Percentiles rank a stretch among this genome's conserved stretches.
These are phyloP conservation scores for Torymus texanus DNA, from an alignment of 2,888 invertebrate genomes.

Conservation along the genomic window DNA sequence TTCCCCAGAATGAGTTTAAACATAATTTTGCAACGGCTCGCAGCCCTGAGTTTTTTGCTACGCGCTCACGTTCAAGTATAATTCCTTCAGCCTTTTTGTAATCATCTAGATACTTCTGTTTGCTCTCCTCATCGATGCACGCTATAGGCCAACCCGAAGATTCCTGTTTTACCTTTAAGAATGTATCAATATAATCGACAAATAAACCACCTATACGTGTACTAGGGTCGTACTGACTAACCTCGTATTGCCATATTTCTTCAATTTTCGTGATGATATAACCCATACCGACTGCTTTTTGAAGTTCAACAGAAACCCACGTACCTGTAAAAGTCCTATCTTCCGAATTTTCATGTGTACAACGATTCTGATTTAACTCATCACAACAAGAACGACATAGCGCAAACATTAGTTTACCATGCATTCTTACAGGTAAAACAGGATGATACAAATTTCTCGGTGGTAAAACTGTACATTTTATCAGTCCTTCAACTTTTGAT, in stretches of 20 bases:
- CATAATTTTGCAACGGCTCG: conserved; percentile 42
- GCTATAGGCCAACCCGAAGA: conserved; percentile 50
- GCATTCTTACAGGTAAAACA: too few relatives aligned
- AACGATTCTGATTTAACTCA: conserved; percentile 59
- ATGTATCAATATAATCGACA: conserved; percentile 47
- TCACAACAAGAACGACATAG: conserved; percentile 68
- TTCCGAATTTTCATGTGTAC: conserved; percentile 61
- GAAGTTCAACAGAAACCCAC: conserved; percentile 68
- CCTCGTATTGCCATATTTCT: conserved; percentile 68
- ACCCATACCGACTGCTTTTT: conserved; percentile 65
- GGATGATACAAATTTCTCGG: conserved; percentile 63
- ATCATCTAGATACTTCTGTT: conserved; percentile 31
- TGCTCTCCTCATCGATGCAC: conserved; percentile 28
- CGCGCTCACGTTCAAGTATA: conserved; percentile 8
- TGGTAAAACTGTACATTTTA: conserved; percentile 61
- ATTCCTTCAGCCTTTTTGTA: not conserved
- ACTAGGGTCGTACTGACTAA: conserved; percentile 58
- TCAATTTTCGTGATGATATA: conserved; percentile 65
- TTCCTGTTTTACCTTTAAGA: conserved; percentile 56
- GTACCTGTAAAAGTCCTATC: conserved; percentile 64
- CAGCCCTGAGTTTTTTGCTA: conserved; percentile 42
- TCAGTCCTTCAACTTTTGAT: conserved; percentile 58
- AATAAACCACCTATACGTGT: conserved; percentile 50
- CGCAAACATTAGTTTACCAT: too few relatives aligned
- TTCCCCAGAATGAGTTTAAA: conserved; percentile 49